These are phyloP conservation scores for Nematostella vectensis DNA, from an alignment of 92 coral and sea anemone species.

Conservation along the genomic window DNA sequence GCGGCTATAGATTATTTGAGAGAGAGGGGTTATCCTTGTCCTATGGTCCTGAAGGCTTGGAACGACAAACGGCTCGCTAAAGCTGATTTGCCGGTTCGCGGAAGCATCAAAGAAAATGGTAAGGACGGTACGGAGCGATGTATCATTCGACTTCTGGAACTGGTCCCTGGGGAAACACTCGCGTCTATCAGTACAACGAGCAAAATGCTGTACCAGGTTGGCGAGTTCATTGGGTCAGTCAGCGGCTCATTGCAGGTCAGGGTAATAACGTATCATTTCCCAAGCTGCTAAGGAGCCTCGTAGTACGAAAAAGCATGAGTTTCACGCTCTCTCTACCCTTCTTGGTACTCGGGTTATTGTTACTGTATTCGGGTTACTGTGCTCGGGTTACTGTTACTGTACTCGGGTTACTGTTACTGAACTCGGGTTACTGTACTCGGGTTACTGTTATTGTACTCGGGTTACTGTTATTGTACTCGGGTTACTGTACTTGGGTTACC, in stretches of 20 bases:
- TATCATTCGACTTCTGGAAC: slow-evolving; percentile 11
- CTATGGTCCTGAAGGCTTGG: slow-evolving; percentile 11
- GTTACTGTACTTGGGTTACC: too few species aligned
- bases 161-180: slow-evolving; percentile 24
- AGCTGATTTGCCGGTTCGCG: slow-evolving; percentile 2
- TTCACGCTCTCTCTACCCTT: too few species aligned
- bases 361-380: too few species aligned
- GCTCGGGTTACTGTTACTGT: too few species aligned
- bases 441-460: too few species aligned
- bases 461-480: too few species aligned
- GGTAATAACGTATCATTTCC: too few species aligned
- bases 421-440: too few species aligned
- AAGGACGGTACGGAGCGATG: slow-evolving; percentile 5
- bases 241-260: slow-evolving; percentile 23
- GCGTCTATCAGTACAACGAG: not conserved
- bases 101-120: not conserved
- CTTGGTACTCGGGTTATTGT: too few species aligned
- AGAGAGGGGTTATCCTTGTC: slow-evolving; percentile 15
- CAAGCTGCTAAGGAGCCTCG: too few species aligned
- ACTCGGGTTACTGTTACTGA: too few species aligned
- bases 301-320: too few species aligned
- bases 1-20: slow-evolving; percentile 13
- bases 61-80: not conserved
- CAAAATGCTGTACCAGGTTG: slow-evolving; percentile 12
- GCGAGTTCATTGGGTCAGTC: slow-evolving; percentile 26